phyloP scores from a whole-genome alignment of 2,113 vertebrate species.

The Guaruba guarouba region DNA sequence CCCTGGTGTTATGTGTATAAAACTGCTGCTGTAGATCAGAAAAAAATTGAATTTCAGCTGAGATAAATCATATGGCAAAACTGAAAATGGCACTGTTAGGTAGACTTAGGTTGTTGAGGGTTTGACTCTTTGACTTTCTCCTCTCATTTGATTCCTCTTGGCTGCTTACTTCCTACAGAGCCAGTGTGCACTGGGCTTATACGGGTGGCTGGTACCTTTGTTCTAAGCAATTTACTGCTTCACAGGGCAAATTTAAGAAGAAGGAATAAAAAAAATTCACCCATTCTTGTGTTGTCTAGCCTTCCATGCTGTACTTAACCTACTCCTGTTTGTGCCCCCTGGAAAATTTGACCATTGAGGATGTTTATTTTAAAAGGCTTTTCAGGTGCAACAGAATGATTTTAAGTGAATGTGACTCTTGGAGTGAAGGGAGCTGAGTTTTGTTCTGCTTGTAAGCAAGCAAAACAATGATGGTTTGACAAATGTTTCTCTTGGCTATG shows the following conservation, averaged over 20 bases:
- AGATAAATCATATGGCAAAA: background rate
- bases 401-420: slow-evolving; percentile 10
- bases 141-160: background rate
- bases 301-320: background rate
- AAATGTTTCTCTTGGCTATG: slow-evolving; percentile 24
- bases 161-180: background rate
- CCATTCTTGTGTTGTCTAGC: background rate
- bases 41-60: background rate
- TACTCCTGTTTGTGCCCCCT: background rate
- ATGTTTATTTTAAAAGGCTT: slow-evolving; percentile 15
- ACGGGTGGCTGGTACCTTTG: background rate
- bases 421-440: background rate
- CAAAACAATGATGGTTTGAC: background rate
- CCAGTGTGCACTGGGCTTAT: rapidly evolving
- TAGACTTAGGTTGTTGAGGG: background rate
- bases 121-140: background rate
- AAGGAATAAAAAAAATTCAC: background rate
- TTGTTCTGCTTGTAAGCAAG: background rate
- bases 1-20: rapidly evolving
- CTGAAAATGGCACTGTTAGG: background rate
- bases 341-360: background rate
- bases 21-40: background rate
- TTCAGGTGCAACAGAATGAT: slow-evolving; percentile 44
- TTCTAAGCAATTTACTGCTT: background rate
- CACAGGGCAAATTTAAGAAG: background rate